Conservation (phyloP, 2,888 invertebrate species). For the Troides helena region DNA sequence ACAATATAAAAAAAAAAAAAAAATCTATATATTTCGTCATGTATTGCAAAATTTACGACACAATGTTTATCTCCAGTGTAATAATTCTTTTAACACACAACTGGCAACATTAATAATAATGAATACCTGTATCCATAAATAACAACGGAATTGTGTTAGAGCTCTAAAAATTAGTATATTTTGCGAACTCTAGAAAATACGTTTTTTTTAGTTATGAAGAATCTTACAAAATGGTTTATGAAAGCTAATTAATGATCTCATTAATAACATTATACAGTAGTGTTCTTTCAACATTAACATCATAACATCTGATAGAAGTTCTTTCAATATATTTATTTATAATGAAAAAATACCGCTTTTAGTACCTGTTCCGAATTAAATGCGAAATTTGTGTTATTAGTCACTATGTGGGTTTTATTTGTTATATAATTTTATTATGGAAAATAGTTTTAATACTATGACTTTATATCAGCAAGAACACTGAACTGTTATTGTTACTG, state of each 20-base stretch:
- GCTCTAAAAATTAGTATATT: background rate
- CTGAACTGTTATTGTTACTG: too few relatives aligned
- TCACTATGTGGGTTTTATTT: too few relatives aligned
- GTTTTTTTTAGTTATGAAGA: background rate
- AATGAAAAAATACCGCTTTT: background rate
- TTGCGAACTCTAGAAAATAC: background rate
- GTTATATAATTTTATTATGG: too few relatives aligned
- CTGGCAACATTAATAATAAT: background rate
- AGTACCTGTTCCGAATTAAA: background rate
- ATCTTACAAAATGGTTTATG: background rate
- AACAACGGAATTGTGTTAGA: background rate
- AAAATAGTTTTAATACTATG: too few relatives aligned
- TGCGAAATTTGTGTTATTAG: background rate
- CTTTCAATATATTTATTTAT: slow-evolving; percentile 16
- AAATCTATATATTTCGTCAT: background rate
- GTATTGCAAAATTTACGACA: background rate
- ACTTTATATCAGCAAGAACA: too few relatives aligned
- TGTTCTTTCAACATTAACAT: slow-evolving; percentile 5
- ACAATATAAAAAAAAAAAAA: too few relatives aligned
- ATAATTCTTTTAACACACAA: background rate
- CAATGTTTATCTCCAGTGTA: background rate
- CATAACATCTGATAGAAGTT: background rate
- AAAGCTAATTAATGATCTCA: slow-evolving; percentile 5
- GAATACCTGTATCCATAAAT: background rate
- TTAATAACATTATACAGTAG: slow-evolving; percentile 5